These are phyloP conservation scores for Tapirus terrestris DNA, from an alignment of 2,113 vertebrate species.

Conservation along the genomic window DNA sequence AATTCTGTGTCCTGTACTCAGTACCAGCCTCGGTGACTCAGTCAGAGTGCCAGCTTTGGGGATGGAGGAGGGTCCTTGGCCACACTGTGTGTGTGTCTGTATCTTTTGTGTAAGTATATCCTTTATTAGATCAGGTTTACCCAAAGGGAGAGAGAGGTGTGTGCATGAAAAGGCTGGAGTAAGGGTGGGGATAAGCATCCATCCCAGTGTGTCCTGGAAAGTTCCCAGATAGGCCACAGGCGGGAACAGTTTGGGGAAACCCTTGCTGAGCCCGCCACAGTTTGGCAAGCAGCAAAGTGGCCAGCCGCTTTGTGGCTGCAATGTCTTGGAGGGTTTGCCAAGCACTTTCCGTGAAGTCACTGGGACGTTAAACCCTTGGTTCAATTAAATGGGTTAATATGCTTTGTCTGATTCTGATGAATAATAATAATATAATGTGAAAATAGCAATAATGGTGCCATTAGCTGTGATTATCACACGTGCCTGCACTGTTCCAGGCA, in stretches of 20 bases:
- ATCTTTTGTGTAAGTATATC: background rate
- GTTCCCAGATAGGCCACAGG: slow-evolving; percentile 55
- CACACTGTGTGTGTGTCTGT: background rate
- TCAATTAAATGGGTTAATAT: slow-evolving; percentile 76
- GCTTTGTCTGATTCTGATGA: slow-evolving; percentile 73
- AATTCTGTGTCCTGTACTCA: background rate
- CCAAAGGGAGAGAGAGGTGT: background rate
- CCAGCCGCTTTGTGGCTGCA: slow-evolving; percentile 32
- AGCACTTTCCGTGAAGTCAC: slow-evolving; percentile 54
- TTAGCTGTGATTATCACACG: slow-evolving; percentile 28
- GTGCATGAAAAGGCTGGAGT: background rate
- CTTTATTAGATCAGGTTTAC: background rate
- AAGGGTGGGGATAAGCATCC: background rate
- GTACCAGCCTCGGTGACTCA: background rate
- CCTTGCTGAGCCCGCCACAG: background rate
- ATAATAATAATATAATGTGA: slow-evolving; percentile 74
- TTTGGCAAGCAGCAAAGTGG: background rate
- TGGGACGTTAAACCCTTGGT: slow-evolving; percentile 63
- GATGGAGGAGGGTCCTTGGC: background rate
- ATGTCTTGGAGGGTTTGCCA: slow-evolving; percentile 44
- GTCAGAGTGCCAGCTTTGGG: background rate
- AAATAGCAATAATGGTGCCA: slow-evolving; percentile 61
- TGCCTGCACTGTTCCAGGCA: slow-evolving; percentile 53
- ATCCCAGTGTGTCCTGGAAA: slow-evolving; percentile 28
- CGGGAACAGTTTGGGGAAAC: slow-evolving; percentile 36